Evolutionary conservation across 2,797 vertebrate species (phyloP).

Genomic region (Aulostomus chinensis): DNA sequence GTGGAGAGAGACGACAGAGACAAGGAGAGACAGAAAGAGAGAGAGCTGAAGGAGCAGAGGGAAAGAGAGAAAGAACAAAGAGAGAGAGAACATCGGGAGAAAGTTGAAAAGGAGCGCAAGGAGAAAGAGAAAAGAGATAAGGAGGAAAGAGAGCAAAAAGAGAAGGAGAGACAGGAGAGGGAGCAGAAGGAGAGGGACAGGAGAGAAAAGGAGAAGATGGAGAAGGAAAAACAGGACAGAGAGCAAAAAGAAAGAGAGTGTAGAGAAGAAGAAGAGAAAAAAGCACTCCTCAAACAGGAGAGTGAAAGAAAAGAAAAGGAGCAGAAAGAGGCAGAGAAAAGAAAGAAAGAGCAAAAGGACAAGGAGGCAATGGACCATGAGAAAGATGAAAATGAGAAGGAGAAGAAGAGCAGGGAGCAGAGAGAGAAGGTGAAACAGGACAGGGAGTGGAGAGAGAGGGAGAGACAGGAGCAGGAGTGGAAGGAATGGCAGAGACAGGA

Average conservation of each 20-base stretch:
- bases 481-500: slow-evolving; percentile 13
- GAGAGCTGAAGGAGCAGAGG: slow-evolving; percentile 15
- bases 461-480: slow-evolving; percentile 44
- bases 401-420: slow-evolving; percentile 8
- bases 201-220: slow-evolving; percentile 12
- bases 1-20: slow-evolving; percentile 64
- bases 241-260: slow-evolving; percentile 28
- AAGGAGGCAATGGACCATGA: slow-evolving; percentile 1
- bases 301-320: slow-evolving; percentile 27
- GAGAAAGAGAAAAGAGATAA: slow-evolving; percentile 8
- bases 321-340: slow-evolving; percentile 6
- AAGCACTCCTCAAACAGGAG: not conserved
- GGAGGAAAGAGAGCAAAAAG: slow-evolving; percentile 15
- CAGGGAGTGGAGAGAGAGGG: slow-evolving; percentile 13
- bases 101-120: slow-evolving; percentile 1
- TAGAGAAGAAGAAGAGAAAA: not conserved
- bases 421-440: slow-evolving; percentile 15
- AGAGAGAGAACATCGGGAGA: slow-evolving; percentile 20
- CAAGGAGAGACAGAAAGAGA: slow-evolving; percentile 45
- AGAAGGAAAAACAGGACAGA: slow-evolving; percentile 43
- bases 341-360: slow-evolving; percentile 3
- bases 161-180: slow-evolving; percentile 16
- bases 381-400: slow-evolving; percentile 4
- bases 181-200: slow-evolving; percentile 26
- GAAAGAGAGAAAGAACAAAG: slow-evolving; percentile 28